Conservation (phyloP, 2,113 vertebrate genomes). For the Dryoscopus gambensis region DNA sequence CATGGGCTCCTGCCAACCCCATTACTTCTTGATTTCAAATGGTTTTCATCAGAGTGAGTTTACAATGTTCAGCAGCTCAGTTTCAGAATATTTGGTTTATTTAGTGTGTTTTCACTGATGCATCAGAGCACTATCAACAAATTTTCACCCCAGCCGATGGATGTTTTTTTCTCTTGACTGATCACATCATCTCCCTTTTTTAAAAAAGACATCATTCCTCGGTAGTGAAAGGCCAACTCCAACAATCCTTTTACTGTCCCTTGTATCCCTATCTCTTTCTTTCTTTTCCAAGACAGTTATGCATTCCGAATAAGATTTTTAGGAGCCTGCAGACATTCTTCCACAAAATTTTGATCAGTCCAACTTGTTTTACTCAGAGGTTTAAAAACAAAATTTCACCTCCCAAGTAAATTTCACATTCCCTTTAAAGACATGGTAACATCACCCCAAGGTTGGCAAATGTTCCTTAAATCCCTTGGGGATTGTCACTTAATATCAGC, state of each 20-base stretch:
- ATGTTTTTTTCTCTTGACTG: not conserved
- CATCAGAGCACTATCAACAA: not conserved
- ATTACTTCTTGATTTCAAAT: not conserved
- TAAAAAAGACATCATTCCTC: not conserved
- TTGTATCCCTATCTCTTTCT: not conserved
- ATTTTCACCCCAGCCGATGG: not conserved
- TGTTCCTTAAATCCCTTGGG: not conserved
- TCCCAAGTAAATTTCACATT: not conserved
- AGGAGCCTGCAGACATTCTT: not conserved
- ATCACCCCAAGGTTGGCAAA: not conserved
- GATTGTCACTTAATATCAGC: not conserved
- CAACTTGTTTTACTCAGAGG: not conserved
- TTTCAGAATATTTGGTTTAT: not conserved
- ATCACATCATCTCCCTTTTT: not conserved
- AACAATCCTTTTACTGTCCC: not conserved
- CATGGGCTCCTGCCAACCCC: not conserved
- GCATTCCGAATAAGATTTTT: not conserved
- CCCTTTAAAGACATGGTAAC: not conserved
- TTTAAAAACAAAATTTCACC: not conserved
- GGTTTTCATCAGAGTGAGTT: not conserved
- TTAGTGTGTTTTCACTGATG: not conserved
- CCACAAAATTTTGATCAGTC: not conserved
- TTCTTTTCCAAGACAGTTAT: not conserved
- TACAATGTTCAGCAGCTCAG: not conserved
- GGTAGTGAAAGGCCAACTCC: not conserved